Conservation (phyloP, 2,888 invertebrate genomes). For the Melitaea athalia region DNA sequence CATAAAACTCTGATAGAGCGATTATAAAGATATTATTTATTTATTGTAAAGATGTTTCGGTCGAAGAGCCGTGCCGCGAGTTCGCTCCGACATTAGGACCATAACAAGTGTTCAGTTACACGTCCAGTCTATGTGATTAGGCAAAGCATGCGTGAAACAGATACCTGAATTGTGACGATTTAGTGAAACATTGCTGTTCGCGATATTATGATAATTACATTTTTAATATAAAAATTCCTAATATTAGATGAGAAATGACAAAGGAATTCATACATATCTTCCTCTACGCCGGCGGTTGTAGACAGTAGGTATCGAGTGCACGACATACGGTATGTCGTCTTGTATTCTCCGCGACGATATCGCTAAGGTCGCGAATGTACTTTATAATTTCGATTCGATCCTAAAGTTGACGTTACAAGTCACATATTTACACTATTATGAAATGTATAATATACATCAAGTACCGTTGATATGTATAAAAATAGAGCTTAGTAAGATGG, state of each 20-base stretch:
- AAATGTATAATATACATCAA: conserved; percentile 79
- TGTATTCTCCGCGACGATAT: conserved; percentile 21
- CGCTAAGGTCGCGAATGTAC: conserved; percentile 55
- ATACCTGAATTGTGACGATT: conserved; percentile 66
- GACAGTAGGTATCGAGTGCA: conserved; percentile 2
- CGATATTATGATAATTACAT: conserved; percentile 26
- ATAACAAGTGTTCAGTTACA: conserved; percentile 76
- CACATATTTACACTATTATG: conserved; percentile 80
- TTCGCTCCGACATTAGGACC: conserved; percentile 63
- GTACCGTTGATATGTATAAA: conserved; percentile 69
- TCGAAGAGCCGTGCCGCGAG: conserved; percentile 52
- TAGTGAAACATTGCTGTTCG: conserved; percentile 38
- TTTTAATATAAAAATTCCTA: conserved; percentile 30
- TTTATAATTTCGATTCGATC: conserved; percentile 61
- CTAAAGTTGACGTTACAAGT: conserved; percentile 64
- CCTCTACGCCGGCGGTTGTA: conserved; percentile 23
- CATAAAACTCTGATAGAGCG: conserved; percentile 39
- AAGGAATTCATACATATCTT: conserved; percentile 38
- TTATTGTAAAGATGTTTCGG: conserved; percentile 52
- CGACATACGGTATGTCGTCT: not conserved
- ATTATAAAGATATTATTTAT: conserved; percentile 51
- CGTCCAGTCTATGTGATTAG: conserved; percentile 78
- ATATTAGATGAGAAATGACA: conserved; percentile 26
- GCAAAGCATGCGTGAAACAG: conserved; percentile 76
- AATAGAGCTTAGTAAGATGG: conserved; percentile 81